Evolutionary conservation across 2,888 invertebrate genomes (phyloP).

Genomic region (Bellardia bayeri): DNA sequence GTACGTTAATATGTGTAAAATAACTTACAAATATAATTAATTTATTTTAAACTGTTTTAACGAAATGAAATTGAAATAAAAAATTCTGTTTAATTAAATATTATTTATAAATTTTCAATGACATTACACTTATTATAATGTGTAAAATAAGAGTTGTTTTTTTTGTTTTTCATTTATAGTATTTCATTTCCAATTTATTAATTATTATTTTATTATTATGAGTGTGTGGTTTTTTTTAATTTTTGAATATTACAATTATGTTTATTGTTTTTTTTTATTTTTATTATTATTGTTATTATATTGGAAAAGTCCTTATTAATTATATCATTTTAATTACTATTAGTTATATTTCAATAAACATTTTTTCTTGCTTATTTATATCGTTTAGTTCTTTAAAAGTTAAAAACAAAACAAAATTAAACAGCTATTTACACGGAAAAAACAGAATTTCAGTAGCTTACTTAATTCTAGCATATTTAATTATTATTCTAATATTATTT

Average conservation of each 20-base stretch:
- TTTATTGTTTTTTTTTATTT: constrained; percentile 1
- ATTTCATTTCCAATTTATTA: constrained; percentile 29
- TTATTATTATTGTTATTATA: constrained; percentile 23
- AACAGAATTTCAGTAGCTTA: not conserved
- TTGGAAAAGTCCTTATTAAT: constrained; percentile 36
- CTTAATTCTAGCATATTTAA: constrained; percentile 7
- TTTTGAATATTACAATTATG: constrained; percentile 35
- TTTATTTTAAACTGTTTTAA: not conserved
- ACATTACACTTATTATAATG: constrained; percentile 12
- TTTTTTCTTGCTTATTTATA: constrained; percentile 1
- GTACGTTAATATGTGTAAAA: not conserved
- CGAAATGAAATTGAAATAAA: not conserved
- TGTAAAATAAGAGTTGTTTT: not conserved
- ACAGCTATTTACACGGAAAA: not conserved
- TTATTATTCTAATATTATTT: constrained; percentile 28
- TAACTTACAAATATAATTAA: not conserved
- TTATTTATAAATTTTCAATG: constrained; percentile 43
- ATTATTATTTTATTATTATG: constrained; percentile 32
- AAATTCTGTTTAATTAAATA: constrained; percentile 39
- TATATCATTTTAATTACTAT: constrained; percentile 24
- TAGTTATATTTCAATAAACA: not conserved
- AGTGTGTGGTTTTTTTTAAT: constrained; percentile 30
- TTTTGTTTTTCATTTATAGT: constrained; percentile 1
- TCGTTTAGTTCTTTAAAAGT: constrained; percentile 3
- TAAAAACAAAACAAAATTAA: not conserved